phyloP scores from a whole-genome alignment of 2,888 invertebrate species.

The Ennomos erosarius region DNA sequence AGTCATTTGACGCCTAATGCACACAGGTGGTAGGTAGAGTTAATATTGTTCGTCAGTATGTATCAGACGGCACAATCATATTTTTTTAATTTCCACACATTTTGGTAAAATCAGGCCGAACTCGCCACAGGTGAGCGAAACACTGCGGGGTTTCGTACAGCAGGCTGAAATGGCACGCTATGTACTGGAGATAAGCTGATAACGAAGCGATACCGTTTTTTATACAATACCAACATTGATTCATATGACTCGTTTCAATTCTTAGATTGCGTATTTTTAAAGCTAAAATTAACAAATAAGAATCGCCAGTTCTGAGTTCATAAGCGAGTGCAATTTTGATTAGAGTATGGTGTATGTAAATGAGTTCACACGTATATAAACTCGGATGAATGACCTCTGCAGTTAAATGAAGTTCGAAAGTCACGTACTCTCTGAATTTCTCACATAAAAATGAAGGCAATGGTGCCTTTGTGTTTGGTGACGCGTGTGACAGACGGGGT shows the following conservation, averaged over 20 bases:
- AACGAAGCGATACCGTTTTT: constrained; percentile 74
- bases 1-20: constrained; percentile 52
- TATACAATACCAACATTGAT: constrained; percentile 58
- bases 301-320: not conserved
- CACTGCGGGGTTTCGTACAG: constrained; percentile 67
- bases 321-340: constrained; percentile 25
- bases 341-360: constrained; percentile 30
- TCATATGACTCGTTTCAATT: constrained; percentile 52
- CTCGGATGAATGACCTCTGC: constrained; percentile 35
- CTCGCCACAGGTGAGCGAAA: constrained; percentile 61
- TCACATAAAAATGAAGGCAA: constrained; percentile 64
- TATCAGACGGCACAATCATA: constrained; percentile 48
- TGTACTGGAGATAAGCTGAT: constrained; percentile 80
- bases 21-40: constrained; percentile 31
- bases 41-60: constrained; percentile 27
- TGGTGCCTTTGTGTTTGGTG: constrained; percentile 57
- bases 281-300: not conserved
- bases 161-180: constrained; percentile 74
- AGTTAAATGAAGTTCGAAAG: constrained; percentile 54
- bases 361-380: constrained; percentile 22
- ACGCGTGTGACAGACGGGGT: constrained; percentile 61
- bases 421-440: constrained; percentile 57
- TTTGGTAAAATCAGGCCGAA: constrained; percentile 53
- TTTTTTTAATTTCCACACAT: constrained; percentile 52
- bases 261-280: constrained; percentile 29